Base-by-base conservation (phyloP, 2,113 vertebrate genomes). In the Lipophrys pholis region DNA sequence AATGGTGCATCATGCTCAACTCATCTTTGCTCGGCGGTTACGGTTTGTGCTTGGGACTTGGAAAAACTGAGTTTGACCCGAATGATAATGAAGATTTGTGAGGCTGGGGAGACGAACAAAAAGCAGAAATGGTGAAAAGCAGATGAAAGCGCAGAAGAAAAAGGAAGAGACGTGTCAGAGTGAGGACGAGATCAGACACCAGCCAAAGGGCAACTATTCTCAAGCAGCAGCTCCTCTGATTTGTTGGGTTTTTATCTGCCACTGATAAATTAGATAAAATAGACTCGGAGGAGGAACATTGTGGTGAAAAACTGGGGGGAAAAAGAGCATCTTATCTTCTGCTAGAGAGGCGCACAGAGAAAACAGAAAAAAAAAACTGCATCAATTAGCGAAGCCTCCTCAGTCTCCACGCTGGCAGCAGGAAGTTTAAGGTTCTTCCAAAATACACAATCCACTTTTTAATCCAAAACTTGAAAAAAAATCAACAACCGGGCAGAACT, bases 231-330 rank as follows among this genome's bases (percentile, higher is more conserved):
- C 45, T 69, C 40, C 71, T 82, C 73, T 70, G 71, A 84, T 88
- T 82, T 63, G 49, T 82, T 75, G 58, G 62, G 21, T 30, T 67
- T 86, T 88, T 76, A 89, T 91, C 89, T 76, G 62, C 48, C 39
- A 53, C 65, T 87, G 75, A 87, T 82, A 80, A 91, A 90, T 76
- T 81, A 71, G 79, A 77, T 89, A 55, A 90, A 91, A 87, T 64
- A 15, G 64, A 55, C 57, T 42, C 81, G 49, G 53, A 81, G 50
- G 43, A 78, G 67, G 57, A 80, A 78, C 46, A 50, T 59, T 17
- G 69, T n/a, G 68, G 55, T 70, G 76, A 64, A 71, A 65, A 73
- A 50, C 43, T 2, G 21, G 21, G 21, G 21, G 72, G 42, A 80
- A 79, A 74, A 81, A 78, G 63, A 49, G 35, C 55, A 64, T 67